These are phyloP conservation scores for Acanthococcus lagerstroemiae DNA, from an alignment of 2,888 invertebrate species.

Conservation along the genomic window DNA sequence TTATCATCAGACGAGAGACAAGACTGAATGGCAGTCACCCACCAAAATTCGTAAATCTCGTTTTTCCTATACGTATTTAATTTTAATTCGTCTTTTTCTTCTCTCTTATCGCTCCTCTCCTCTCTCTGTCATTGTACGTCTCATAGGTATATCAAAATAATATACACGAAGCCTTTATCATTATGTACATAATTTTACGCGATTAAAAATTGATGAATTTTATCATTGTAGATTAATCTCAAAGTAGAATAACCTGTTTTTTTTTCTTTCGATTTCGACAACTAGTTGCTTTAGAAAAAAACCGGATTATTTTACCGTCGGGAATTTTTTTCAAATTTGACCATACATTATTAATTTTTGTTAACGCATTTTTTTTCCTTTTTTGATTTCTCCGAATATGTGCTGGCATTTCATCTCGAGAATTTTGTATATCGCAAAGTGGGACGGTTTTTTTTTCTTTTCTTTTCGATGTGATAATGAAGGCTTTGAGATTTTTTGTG, in stretches of 20 bases:
- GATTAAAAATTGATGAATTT: too few species aligned
- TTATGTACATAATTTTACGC: not conserved
- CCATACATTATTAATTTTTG: not conserved
- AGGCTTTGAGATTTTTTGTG: conserved; percentile 27
- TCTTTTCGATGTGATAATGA: conserved; percentile 29
- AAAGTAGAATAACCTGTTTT: too few species aligned
- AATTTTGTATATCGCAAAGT: not conserved
- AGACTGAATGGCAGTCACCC: too few species aligned
- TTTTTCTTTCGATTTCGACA: too few species aligned
- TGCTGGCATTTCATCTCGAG: not conserved
- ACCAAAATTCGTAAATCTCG: too few species aligned
- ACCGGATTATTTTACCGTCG: not conserved
- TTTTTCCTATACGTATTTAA: too few species aligned
- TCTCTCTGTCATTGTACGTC: not conserved
- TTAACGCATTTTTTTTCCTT: not conserved
- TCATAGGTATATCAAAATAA: not conserved
- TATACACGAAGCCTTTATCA: not conserved
- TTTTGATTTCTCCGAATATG: not conserved
- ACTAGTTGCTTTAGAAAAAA: too few species aligned
- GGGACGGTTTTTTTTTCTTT: conserved; percentile 19
- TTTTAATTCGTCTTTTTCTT: not conserved
- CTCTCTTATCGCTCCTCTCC: not conserved
- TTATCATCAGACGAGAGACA: too few species aligned
- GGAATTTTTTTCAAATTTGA: not conserved
- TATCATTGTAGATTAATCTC: too few species aligned